phyloP scores from a whole-genome alignment of 2,888 invertebrate species.

The Eupithecia abbreviata region DNA sequence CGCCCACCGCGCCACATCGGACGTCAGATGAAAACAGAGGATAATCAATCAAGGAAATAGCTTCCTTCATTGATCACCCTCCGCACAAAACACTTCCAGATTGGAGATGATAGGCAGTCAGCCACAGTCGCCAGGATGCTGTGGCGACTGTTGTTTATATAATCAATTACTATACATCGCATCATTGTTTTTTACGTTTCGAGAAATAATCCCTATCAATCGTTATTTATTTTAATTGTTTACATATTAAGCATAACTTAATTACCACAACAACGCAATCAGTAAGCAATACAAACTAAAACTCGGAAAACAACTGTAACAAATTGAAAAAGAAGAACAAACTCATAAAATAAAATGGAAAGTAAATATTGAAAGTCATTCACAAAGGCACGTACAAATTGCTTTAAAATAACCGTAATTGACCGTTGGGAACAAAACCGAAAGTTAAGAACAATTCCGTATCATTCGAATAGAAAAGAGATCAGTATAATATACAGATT shows the following conservation, averaged over 20 bases:
- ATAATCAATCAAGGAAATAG: no score
- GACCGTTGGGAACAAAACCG: conserved; percentile 54
- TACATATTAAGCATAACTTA: no score
- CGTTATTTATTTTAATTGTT: no score
- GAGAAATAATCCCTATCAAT: background rate
- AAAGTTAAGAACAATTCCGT: conserved; percentile 54
- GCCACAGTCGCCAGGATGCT: no score
- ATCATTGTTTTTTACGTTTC: background rate
- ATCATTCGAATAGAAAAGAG: conserved; percentile 51
- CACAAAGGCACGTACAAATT: conserved; percentile 43
- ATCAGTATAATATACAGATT: conserved; percentile 30
- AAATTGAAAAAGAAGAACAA: conserved; percentile 11
- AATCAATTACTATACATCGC: background rate
- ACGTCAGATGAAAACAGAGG: no score
- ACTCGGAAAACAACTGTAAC: conserved; percentile 16
- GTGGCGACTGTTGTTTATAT: no score
- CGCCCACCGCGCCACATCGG: no score
- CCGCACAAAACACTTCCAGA: no score
- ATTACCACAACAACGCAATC: background rate
- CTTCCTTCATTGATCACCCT: no score
- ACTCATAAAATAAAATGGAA: conserved; percentile 51
- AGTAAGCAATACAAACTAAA: background rate
- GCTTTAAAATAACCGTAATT: conserved; percentile 51
- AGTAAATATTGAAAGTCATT: conserved; percentile 51
- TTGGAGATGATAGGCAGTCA: no score